phyloP scores from a whole-genome alignment of 2,113 vertebrate genomes.

The Cryptotis parvus region DNA sequence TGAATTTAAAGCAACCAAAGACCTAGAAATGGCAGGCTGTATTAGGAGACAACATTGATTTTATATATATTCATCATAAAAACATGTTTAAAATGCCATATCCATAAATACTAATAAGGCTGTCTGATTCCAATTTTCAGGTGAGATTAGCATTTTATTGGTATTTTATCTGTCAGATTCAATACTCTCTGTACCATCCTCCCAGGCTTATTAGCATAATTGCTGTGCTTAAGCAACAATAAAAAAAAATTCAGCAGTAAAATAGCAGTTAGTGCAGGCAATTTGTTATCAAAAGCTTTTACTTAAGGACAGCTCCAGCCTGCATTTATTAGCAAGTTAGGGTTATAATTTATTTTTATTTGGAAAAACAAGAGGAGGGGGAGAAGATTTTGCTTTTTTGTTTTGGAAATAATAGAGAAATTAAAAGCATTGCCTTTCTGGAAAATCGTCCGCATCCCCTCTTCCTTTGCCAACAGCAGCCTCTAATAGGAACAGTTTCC shows the following conservation, averaged over 20 bases:
- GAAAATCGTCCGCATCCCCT: conserved; percentile 43
- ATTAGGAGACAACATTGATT: conserved; percentile 83
- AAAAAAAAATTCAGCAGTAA: conserved; percentile 89
- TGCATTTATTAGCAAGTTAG: conserved; percentile 86
- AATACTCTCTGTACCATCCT: conserved; percentile 86
- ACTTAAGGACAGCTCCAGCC: conserved; percentile 88
- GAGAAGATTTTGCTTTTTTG: conserved; percentile 60
- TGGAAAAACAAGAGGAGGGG: conserved; percentile 82
- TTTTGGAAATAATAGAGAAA: conserved; percentile 74
- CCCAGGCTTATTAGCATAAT: conserved; percentile 90
- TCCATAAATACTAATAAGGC: conserved; percentile 89
- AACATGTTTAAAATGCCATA: conserved; percentile 84
- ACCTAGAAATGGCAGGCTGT: conserved; percentile 68
- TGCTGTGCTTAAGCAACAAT: conserved; percentile 90
- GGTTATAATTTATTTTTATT: conserved; percentile 88
- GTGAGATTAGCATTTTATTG: conserved; percentile 91
- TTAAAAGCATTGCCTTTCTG: conserved; percentile 65
- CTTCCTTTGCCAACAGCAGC: conserved; percentile 47
- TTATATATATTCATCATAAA: conserved; percentile 83
- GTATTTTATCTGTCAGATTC: conserved; percentile 90
- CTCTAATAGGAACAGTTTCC: conserved; percentile 7
- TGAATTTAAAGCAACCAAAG: conserved; percentile 72
- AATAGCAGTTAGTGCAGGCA: conserved; percentile 88
- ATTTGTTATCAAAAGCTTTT: conserved; percentile 90
- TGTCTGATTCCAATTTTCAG: conserved; percentile 90